Evolutionary conservation across 1,140 invertebrate genomes (phyloP).

Genomic region (Drosophila sproati): DNA sequence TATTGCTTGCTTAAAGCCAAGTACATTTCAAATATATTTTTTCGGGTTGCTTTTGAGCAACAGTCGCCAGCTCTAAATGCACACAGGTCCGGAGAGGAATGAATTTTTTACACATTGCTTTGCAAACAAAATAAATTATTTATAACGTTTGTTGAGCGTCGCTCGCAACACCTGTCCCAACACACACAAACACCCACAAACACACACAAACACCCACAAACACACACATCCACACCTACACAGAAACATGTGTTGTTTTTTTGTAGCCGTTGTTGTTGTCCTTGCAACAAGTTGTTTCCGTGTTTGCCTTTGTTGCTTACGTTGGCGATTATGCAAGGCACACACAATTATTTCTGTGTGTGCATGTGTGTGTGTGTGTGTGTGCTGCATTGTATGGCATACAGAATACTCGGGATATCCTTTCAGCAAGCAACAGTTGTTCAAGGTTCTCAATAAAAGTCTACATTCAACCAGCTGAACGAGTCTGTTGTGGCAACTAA

Average conservation of each 20-base stretch:
- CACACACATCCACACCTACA: conserved; percentile 4
- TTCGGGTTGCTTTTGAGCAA: conserved; percentile 7
- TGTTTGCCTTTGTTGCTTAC: conserved; percentile 65
- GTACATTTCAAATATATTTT: conserved; percentile 1
- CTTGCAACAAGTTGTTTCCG: conserved; percentile 80
- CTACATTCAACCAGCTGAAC: not conserved
- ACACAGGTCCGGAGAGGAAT: conserved; percentile 33
- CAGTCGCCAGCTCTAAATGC: conserved; percentile 4
- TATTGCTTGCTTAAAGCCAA: conserved; percentile 6
- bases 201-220: conserved; percentile 14
- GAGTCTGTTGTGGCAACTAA: conserved; percentile 40
- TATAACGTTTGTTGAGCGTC: conserved; percentile 55
- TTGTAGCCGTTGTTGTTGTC: conserved; percentile 43
- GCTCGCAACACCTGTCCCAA: conserved; percentile 17
- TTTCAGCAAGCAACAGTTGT: conserved; percentile 34
- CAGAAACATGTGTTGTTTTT: conserved; percentile 17
- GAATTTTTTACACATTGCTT: conserved; percentile 65
- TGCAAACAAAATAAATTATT: conserved; percentile 77
- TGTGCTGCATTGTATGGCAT: conserved; percentile 53
- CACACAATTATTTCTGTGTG: conserved; percentile 18
- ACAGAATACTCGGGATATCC: conserved; percentile 65
- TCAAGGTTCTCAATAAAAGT: conserved; percentile 9
- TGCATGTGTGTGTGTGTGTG: conserved; percentile 32
- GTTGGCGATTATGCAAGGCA: conserved; percentile 61
- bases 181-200: conserved; percentile 1